These are phyloP conservation scores for Pristionchus japonicus DNA, from an alignment of 2,888 invertebrate genomes.

Conservation along the genomic window DNA sequence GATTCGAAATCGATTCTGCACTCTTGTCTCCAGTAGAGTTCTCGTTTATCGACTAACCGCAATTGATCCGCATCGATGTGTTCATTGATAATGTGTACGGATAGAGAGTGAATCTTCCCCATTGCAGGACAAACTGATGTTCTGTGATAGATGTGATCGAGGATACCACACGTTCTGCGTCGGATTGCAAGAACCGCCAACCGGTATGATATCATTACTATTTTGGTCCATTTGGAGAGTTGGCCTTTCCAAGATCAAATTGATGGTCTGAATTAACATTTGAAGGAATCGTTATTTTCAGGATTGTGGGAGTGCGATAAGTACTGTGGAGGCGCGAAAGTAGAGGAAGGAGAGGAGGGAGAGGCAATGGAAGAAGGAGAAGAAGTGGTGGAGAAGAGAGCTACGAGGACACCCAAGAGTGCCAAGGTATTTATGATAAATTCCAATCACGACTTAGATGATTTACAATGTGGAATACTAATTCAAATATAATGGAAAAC, in stretches of 20 bases:
- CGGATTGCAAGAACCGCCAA: slow-evolving; percentile 85
- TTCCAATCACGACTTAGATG: background rate
- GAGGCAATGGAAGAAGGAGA: background rate
- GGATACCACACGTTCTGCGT: slow-evolving; percentile 94
- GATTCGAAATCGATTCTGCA: background rate
- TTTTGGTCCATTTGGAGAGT: too few relatives aligned
- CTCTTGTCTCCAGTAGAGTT: background rate
- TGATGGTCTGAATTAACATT: too few relatives aligned
- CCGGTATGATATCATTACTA: slow-evolving; percentile 80
- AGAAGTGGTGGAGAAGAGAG: background rate
- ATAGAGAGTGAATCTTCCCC: too few relatives aligned
- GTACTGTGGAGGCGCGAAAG: slow-evolving; percentile 37
- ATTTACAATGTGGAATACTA: too few relatives aligned
- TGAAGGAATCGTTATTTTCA: too few relatives aligned
- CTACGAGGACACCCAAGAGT: background rate
- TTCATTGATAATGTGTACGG: background rate
- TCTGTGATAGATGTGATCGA: slow-evolving; percentile 93
- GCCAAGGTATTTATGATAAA: background rate
- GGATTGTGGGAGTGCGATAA: slow-evolving; percentile 49
- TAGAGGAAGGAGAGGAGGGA: background rate
- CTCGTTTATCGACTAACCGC: background rate
- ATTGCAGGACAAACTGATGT: slow-evolving; percentile 87
- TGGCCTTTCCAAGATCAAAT: too few relatives aligned
- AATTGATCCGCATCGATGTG: background rate
- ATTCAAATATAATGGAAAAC: background rate